These are phyloP conservation scores for Eupeodes luniger DNA, from an alignment of 2,888 invertebrate species.

Conservation along the genomic window DNA sequence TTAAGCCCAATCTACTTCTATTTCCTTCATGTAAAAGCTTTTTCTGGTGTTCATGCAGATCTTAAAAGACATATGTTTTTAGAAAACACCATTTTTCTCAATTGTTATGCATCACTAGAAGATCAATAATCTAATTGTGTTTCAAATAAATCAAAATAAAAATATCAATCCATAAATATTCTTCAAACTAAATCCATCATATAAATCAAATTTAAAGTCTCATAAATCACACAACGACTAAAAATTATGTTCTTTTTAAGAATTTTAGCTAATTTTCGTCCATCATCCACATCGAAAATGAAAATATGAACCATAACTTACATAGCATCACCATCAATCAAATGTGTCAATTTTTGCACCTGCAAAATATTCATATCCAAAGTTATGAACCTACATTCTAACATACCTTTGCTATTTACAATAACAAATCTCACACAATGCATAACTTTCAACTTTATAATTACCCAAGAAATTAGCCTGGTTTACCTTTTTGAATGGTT, in stretches of 20 bases:
- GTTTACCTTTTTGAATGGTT: conserved; percentile 16
- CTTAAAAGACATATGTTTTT: no score
- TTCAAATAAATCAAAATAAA: conserved; percentile 1
- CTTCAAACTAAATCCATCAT: neutral
- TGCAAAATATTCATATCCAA: conserved; percentile 3
- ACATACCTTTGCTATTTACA: conserved; percentile 4
- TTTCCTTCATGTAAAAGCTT: no score
- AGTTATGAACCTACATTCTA: no score
- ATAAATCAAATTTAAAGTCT: neutral
- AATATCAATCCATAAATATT: neutral
- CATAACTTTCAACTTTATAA: conserved; percentile 53
- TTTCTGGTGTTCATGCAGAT: no score
- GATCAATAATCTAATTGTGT: no score
- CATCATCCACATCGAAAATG: neutral
- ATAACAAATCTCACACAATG: neutral
- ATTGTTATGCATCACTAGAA: no score
- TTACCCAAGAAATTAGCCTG: conserved; percentile 70
- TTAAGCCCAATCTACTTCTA: no score
- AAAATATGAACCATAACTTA: neutral
- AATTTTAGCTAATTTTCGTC: neutral
- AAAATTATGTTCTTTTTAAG: neutral
- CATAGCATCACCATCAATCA: conserved; percentile 56
- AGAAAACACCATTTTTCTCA: no score
- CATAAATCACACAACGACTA: neutral
- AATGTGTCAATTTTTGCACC: conserved; percentile 54